Evolutionary conservation across 2,113 vertebrate species (phyloP), one percentile per base, ranked within the genome.

Genomic region (Saccopteryx bilineata): DNA sequence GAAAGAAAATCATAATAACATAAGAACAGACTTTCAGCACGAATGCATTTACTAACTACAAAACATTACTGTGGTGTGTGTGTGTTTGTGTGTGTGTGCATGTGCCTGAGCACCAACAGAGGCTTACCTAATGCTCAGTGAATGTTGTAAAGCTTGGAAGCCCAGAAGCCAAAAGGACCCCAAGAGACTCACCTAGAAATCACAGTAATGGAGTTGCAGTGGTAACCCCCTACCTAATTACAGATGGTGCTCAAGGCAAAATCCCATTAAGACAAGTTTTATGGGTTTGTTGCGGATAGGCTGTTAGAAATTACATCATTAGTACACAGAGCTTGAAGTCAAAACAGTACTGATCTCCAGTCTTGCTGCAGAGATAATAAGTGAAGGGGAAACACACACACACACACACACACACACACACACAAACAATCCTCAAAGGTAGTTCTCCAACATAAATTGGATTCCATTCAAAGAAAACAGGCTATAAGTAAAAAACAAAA

Each of bases 191-290:
- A 91, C 91, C 93, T 96, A 94, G 90, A 96, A 92, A 87, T 86
- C 93, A 80, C 52, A 75, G 65, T 96, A 91, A 97, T 91, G 48
- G 85, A 97, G 69, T 56, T 93, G 58, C 80, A 75, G 13, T 83
- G 81, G 89, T 83, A 95, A 95, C 72, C 63, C 92, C 93, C 95
- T 82, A 87, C 82, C 60, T 97, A 93, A 96, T 96, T 96, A 96
- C 97, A 96, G 94, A 97, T 94, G 91, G 91, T 74, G 82, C 95
- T 91, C 85, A 79, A 95, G 91, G 96, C 94, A 97, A 96, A 97
- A 97, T 94, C 78, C 88, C 86, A 97, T 96, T 97, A 97, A 94
- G 85, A 90, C 76, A 94, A 97, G 93, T 96, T 97, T 97, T 94
- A 97, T 97, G 93, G 26, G 33, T 96, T 96, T 50, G 63, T 69